Percentiles rank a stretch among this genome's conserved stretches.
Conservation (phyloP, 2,113 vertebrate genomes). For the Pterocles gutturalis region DNA sequence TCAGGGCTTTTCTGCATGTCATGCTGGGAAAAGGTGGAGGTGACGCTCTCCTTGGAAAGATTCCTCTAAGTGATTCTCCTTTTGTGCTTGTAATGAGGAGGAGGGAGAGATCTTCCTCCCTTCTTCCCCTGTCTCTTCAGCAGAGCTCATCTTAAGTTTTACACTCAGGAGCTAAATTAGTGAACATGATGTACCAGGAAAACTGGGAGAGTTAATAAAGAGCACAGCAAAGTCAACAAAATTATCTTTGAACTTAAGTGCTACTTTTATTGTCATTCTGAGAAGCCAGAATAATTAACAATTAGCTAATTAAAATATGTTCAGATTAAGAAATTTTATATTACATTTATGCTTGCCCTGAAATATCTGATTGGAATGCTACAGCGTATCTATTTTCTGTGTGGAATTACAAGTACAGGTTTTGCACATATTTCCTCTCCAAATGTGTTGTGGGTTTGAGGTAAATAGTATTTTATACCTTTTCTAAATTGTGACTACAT, state of each 20-base stretch:
- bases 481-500: background rate
- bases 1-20: background rate
- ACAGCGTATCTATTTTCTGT: background rate
- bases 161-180: background rate
- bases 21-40: background rate
- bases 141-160: background rate
- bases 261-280: background rate
- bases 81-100: background rate
- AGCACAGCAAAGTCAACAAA: background rate
- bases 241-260: background rate
- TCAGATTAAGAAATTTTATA: background rate
- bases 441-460: background rate
- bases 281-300: background rate
- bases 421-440: background rate
- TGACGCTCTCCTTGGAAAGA: background rate
- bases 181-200: background rate
- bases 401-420: fast-evolving
- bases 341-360: background rate
- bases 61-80: background rate
- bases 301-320: background rate
- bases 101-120: background rate
- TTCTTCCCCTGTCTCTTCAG: background rate
- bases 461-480: background rate
- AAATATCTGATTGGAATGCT: background rate
- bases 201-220: background rate